Evolutionary conservation across 2,113 vertebrate genomes (phyloP), one percentile per base, ranked within the genome.

Genomic region (Brevimyrus niger): DNA sequence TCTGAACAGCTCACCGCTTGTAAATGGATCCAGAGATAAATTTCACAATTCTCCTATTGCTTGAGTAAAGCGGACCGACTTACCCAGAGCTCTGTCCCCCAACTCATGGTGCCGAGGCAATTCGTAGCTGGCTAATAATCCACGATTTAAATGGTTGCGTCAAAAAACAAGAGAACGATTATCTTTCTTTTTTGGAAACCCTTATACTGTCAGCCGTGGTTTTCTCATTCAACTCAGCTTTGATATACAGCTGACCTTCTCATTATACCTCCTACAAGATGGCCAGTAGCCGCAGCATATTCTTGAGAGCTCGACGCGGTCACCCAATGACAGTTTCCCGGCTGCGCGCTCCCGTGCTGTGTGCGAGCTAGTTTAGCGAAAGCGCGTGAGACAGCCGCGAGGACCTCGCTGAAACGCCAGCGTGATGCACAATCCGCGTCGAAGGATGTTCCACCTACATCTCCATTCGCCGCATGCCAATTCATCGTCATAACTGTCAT

Each of bases 251-350:
- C 90, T 94, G 89, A 94, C 46, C 86, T 92, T 90, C 91, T 94
- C 94, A 95, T 95, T 90, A 89, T 94, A 91, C 91, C 90, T 93
- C 90, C 91, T 58, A 90, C 93, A 94, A 94, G 93, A 94, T 95
- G 93, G 93, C 93, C 91, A 94, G 90, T 76, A 93, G 92, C 93
- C 91, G 92, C 92, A 82, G 92, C 92, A 69, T 53, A 73, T 42
- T 31, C 44, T 80, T n/a, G 17, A 27, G 47, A 35, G 21, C 46
- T 46, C 27, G 38, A 47, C 86, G 69, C 86, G 87, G 65, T 53
- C 87, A 47, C 51, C 69, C 89, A 58, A 58, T 90, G 85, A 87
- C 89, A 87, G 89, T 21, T 46, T 42, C 85, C 35, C 89, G 65
- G 27, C 11, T 35, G 87, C 85, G 89, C 69, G 86, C 89, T 15